Percentiles rank a stretch among this genome's conserved stretches.
These are phyloP conservation scores for Romanogobio albipinnatus DNA, from an alignment of 2,113 vertebrate genomes.

Conservation along the genomic window DNA sequence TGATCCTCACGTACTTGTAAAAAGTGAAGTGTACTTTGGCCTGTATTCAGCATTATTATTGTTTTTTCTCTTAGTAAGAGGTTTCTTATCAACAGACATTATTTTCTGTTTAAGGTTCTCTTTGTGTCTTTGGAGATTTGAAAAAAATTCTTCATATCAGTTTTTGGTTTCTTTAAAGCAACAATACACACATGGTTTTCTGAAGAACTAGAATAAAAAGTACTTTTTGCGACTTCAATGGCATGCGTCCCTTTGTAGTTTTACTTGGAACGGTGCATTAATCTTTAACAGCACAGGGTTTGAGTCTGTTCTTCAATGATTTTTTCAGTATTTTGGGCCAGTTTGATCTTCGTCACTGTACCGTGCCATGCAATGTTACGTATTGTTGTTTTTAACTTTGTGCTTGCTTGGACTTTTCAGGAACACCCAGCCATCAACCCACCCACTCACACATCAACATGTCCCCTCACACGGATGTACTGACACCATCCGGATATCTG, in stretches of 20 bases:
- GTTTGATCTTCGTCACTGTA: background rate
- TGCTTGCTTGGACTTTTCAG: background rate
- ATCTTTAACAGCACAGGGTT: background rate
- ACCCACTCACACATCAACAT: background rate
- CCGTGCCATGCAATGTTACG: background rate
- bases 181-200: background rate
- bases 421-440: background rate
- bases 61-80: background rate
- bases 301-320: background rate
- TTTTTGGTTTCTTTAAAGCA: background rate
- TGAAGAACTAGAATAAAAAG: background rate
- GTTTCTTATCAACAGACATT: background rate
- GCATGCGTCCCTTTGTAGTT: background rate
- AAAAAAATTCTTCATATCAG: background rate
- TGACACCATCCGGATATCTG: constrained; percentile 4
- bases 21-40: too few species aligned
- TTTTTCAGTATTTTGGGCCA: background rate
- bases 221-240: background rate
- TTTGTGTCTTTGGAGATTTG: background rate
- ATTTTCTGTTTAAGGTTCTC: background rate
- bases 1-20: too few species aligned
- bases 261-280: background rate
- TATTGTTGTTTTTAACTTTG: background rate
- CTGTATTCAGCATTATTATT: too few species aligned
- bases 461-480: background rate